Conservation (phyloP, 1,140 invertebrate genomes). For the Heliconius melpomene region DNA sequence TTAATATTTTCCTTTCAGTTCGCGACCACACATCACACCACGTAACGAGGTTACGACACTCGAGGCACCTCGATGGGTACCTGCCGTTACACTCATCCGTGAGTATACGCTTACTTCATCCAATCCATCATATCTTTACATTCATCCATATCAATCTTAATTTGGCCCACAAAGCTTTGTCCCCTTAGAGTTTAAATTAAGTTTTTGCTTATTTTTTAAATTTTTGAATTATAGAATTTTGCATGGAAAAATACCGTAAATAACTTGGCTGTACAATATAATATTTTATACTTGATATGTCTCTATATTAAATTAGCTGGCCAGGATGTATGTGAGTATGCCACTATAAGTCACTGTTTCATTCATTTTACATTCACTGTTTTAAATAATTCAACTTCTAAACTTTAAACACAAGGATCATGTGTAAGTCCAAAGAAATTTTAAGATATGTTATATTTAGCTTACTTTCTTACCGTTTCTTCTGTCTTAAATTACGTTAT, state of each 20-base stretch:
- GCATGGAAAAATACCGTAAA: conserved; percentile 52
- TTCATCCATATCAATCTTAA: conserved; percentile 49
- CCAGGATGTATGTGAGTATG: conserved; percentile 51
- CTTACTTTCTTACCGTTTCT: neutral
- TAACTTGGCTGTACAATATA: conserved; percentile 31
- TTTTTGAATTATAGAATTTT: conserved; percentile 49
- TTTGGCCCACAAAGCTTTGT: conserved; percentile 63
- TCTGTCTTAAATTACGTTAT: neutral
- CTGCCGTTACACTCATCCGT: conserved; percentile 67
- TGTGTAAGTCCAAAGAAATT: conserved; percentile 16
- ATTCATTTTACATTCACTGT: conserved; percentile 39
- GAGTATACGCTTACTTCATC: conserved; percentile 51
- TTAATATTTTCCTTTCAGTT: conserved; percentile 49
- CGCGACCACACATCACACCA: conserved; percentile 69
- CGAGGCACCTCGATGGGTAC: conserved; percentile 69
- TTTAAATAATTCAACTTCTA: neutral
- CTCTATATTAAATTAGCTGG: conserved; percentile 47
- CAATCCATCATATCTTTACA: conserved; percentile 38
- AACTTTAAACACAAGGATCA: conserved; percentile 10
- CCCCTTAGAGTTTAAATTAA: conserved; percentile 69
- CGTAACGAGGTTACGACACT: conserved; percentile 72
- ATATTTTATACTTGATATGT: conserved; percentile 41
- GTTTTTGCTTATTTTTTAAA: conserved; percentile 67
- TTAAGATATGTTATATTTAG: neutral
- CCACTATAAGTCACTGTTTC: conserved; percentile 28